Percentiles rank a stretch among this genome's conserved stretches.
These are phyloP conservation scores for Vollenhovia emeryi DNA, from an alignment of 1,140 invertebrate species.

Conservation along the genomic window DNA sequence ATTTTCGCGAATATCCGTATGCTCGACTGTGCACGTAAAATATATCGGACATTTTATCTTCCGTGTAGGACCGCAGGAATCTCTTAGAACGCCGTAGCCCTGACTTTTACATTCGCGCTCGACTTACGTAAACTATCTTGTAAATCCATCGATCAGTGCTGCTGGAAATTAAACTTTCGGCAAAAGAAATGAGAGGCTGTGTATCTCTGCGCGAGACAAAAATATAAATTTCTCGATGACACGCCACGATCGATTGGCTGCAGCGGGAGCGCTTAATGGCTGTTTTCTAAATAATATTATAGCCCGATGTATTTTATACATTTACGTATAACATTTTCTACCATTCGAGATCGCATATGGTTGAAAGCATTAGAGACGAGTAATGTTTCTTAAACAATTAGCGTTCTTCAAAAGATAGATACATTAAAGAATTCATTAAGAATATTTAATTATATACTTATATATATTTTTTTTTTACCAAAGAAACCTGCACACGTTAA, in stretches of 20 bases:
- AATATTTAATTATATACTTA: background rate
- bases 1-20: constrained; percentile 11
- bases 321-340: constrained; percentile 7
- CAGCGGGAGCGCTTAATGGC: background rate
- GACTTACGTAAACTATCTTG: background rate
- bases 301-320: constrained; percentile 10
- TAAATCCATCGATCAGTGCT: background rate
- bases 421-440: background rate
- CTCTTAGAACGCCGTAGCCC: constrained; percentile 26
- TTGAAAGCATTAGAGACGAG: background rate
- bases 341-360: background rate
- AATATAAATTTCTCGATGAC: constrained; percentile 13
- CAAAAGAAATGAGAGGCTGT: background rate
- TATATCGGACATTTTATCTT: background rate
- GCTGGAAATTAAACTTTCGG: background rate
- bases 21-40: background rate
- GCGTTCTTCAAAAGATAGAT: background rate
- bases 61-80: constrained; percentile 9
- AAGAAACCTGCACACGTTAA: background rate
- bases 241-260: background rate
- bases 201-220: background rate
- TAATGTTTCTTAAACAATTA: background rate
- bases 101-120: background rate
- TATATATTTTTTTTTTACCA: background rate
- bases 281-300: constrained; percentile 37